Conservation (phyloP, 2,797 vertebrate genomes). For the Toxotes lorentzi region DNA sequence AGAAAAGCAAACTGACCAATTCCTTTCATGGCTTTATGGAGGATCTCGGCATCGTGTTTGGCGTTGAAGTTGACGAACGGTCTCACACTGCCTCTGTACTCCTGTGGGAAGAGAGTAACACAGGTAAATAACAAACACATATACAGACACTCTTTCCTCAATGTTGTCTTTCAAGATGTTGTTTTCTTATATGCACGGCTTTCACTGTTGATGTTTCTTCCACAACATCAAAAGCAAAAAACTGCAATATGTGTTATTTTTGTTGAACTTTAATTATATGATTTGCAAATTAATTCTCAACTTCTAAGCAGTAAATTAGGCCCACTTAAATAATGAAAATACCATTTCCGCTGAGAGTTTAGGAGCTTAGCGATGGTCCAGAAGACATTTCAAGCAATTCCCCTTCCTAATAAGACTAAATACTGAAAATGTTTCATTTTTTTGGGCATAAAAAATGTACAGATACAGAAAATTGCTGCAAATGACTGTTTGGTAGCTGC, state of each 20-base stretch:
- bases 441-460: neutral
- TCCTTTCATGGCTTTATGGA: conserved; percentile 97
- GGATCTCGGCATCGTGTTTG: conserved; percentile 91
- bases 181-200: neutral
- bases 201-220: neutral
- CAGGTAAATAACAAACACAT: neutral
- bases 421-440: conserved; percentile 1
- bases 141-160: neutral
- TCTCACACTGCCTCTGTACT: conserved; percentile 84
- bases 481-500: neutral
- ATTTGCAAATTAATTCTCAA: neutral
- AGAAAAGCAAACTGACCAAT: conserved; percentile 85
- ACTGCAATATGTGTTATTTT: neutral
- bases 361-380: neutral
- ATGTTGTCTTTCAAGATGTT: neutral
- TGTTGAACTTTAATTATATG: neutral
- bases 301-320: conserved; percentile 7
- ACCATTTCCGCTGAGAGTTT: neutral
- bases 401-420: conserved; percentile 1
- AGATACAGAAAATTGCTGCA: conserved; percentile 2
- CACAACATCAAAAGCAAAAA: neutral
- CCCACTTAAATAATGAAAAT: neutral
- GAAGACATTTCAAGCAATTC: neutral
- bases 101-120: conserved; percentile 63
- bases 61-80: conserved; percentile 91